phyloP scores from a whole-genome alignment of 2,888 invertebrate genomes.

The Priapulus caudatus region DNA sequence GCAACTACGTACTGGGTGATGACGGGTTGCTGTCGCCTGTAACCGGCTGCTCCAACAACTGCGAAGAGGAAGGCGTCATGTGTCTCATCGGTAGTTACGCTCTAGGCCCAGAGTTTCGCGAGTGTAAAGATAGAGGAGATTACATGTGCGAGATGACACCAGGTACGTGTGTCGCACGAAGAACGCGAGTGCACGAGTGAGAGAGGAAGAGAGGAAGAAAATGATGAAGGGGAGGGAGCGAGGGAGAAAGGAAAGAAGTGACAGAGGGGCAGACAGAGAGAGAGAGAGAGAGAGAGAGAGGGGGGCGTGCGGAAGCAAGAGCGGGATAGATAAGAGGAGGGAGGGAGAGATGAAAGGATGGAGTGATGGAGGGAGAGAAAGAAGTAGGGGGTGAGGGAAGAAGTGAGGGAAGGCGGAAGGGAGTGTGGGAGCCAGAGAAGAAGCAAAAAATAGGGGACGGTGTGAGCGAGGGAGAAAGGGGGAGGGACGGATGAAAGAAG shows the following conservation, averaged over 20 bases:
- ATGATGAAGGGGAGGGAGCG: not conserved
- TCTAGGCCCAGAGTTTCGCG: too few relatives aligned
- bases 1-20: too few relatives aligned
- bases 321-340: not conserved
- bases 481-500: not conserved
- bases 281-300: conserved; percentile 1
- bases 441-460: not conserved
- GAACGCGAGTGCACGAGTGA: not conserved
- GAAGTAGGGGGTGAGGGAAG: not conserved
- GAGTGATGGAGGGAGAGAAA: not conserved
- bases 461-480: not conserved
- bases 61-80: too few relatives aligned
- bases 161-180: too few relatives aligned
- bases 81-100: too few relatives aligned
- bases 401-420: not conserved
- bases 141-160: too few relatives aligned
- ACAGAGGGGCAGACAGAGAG: not conserved
- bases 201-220: conserved; percentile 3
- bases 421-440: not conserved
- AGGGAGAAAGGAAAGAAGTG: not conserved
- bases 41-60: too few relatives aligned
- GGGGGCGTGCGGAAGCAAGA: not conserved
- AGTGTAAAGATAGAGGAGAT: too few relatives aligned
- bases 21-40: too few relatives aligned
- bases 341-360: not conserved